These are phyloP conservation scores for Pterobdella sp. DNA, from an alignment of 2,888 invertebrate genomes.

Conservation along the genomic window DNA sequence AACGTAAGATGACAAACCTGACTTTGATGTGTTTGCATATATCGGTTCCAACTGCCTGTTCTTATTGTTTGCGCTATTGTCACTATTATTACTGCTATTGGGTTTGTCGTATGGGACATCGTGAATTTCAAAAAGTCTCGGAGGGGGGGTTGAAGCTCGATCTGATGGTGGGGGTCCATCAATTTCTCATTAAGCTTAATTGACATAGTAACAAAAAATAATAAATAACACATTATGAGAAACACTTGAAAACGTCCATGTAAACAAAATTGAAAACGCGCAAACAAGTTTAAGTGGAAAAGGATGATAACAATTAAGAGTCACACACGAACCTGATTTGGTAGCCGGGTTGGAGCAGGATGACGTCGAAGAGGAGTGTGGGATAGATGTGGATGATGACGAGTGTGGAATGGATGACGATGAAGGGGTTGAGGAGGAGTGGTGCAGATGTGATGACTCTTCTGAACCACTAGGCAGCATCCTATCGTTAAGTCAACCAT, in stretches of 20 bases:
- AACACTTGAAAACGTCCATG: too few relatives aligned
- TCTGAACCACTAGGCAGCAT: too few relatives aligned
- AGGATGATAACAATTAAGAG: background rate
- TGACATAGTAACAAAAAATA: background rate
- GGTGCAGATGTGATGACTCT: background rate
- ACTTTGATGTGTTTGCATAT: constrained; percentile 32
- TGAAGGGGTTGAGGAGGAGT: background rate
- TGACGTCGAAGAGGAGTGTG: too few relatives aligned
- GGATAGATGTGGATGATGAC: background rate
- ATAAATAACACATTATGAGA: background rate
- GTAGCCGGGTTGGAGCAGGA: too few relatives aligned
- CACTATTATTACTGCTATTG: constrained; percentile 12
- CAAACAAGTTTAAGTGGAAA: too few relatives aligned
- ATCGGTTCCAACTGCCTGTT: constrained; percentile 29
- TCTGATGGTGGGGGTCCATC: too few relatives aligned
- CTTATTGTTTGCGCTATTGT: background rate
- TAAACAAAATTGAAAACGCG: too few relatives aligned
- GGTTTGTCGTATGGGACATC: constrained; percentile 39
- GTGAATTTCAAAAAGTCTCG: constrained; percentile 37
- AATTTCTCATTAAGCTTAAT: too few relatives aligned
- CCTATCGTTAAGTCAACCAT: too few relatives aligned
- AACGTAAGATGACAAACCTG: constrained; percentile 13
- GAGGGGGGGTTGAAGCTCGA: constrained; percentile 18
- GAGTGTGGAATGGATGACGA: background rate
- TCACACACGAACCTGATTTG: too few relatives aligned